Evolutionary conservation across 2,888 invertebrate genomes (phyloP), one percentile per base, ranked within the genome.

Genomic region (Lathronympha strigana): DNA sequence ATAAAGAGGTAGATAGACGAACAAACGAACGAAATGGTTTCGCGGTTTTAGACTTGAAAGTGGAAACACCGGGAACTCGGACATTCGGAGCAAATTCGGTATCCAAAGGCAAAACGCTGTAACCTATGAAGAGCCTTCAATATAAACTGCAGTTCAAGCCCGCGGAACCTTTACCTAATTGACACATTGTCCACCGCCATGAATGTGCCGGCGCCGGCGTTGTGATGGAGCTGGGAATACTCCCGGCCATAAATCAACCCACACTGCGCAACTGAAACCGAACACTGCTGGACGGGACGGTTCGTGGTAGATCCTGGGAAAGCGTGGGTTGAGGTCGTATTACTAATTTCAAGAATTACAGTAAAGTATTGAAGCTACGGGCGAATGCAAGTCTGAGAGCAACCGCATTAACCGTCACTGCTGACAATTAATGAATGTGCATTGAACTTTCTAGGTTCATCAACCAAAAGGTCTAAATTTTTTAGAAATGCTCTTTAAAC

Each of bases 181-280:
- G 61, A 43, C 45, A 45, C 17, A 25, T 53, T 25, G 4, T 36
- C 25, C 53, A 19, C 17, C 33, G 43, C 33, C 53, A 36, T 62
- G 6, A 45, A 23, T 33, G 36, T 17, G 57, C 19, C 31, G n/a
- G 9, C 28, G 17, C 54, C 25, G 38, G n/a, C 9, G n/a, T 19
- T 17, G 57, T 31, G 43, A 43, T 19, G 55, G 25, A 38, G 17
- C 11, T 55, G 25, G 43, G 31, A 57, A 57, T 57, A 45, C 40
- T 54, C 25, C 15, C 11, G n/a, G n/a, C 15, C 4, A 31, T 57
- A 31, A 31, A 57, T 31, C 28, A 45, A 19, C 25, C 28, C 23
- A 38, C 15, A 36, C 11, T 54, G 54, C 38, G 23, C 53, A 36
- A 33, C 5, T 15, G 50, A 15, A 51, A 51, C 51, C 33, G 1